Evolutionary conservation across 2,888 invertebrate species (phyloP).

Genomic region (Diploptera punctata): DNA sequence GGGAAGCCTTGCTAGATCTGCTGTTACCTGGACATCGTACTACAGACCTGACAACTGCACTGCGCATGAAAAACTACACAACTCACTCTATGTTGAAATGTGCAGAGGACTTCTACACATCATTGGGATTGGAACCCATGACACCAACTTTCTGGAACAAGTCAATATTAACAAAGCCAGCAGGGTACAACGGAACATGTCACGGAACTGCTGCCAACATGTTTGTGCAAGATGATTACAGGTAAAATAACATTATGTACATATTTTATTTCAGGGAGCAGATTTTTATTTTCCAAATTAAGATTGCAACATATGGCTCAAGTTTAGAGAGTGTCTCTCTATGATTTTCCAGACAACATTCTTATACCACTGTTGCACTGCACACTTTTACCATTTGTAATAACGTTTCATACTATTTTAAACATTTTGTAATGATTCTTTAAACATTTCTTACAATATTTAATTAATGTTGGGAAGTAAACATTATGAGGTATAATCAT

Average conservation of each 20-base stretch:
- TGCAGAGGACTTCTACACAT: conserved; percentile 72
- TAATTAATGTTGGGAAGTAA: no score
- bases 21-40: conserved; percentile 48
- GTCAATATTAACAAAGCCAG: conserved; percentile 50
- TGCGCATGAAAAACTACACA: conserved; percentile 52
- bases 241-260: no score
- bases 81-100: conserved; percentile 65
- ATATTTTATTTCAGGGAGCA: background rate
- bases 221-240: conserved; percentile 68
- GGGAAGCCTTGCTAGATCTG: conserved; percentile 51
- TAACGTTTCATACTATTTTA: no score
- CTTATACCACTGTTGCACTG: no score
- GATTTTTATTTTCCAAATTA: background rate
- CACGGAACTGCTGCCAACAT: conserved; percentile 78
- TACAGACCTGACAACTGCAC: conserved; percentile 58
- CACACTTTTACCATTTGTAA: no score
- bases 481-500: no score
- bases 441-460: no score
- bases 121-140: conserved; percentile 68
- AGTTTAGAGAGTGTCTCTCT: no score
- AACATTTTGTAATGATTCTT: no score
- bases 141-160: conserved; percentile 67
- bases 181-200: conserved; percentile 56
- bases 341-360: no score
- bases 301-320: background rate